phyloP scores from a whole-genome alignment of 2,888 invertebrate genomes.

The Mesochorus sp. region DNA sequence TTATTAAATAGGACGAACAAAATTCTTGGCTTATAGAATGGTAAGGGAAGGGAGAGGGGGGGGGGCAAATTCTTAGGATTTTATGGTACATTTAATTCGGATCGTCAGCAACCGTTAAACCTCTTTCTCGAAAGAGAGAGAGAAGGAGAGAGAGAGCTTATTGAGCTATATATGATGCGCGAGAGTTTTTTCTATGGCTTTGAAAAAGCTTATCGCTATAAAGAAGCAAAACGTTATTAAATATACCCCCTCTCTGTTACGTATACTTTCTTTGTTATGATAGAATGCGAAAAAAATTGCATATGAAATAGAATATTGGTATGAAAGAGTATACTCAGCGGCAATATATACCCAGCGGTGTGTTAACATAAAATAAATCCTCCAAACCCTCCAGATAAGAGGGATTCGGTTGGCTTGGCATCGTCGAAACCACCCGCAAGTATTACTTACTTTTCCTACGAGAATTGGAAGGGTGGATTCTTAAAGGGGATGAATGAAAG shows the following conservation, averaged over 20 bases:
- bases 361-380: conserved; percentile 8
- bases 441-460: conserved; percentile 19
- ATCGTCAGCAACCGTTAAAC: no score
- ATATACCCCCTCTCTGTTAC: background rate
- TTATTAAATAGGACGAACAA: no score
- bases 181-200: background rate
- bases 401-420: conserved; percentile 25
- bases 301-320: conserved; percentile 17
- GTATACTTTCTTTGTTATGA: conserved; percentile 1
- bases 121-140: no score
- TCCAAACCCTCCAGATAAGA: conserved; percentile 18
- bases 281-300: background rate
- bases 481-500: conserved; percentile 29
- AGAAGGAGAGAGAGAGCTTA: no score
- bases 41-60: no score
- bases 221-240: background rate
- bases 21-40: no score
- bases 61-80: no score
- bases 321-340: conserved; percentile 7
- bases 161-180: no score
- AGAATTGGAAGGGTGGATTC: conserved; percentile 21
- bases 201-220: background rate
- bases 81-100: no score
- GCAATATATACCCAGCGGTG: background rate
- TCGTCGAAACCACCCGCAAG: conserved; percentile 10